Percentiles rank a stretch among this genome's conserved stretches.
Evolutionary conservation across 2,797 vertebrate species (phyloP).

Genomic region (Microcaecilia unicolor): DNA sequence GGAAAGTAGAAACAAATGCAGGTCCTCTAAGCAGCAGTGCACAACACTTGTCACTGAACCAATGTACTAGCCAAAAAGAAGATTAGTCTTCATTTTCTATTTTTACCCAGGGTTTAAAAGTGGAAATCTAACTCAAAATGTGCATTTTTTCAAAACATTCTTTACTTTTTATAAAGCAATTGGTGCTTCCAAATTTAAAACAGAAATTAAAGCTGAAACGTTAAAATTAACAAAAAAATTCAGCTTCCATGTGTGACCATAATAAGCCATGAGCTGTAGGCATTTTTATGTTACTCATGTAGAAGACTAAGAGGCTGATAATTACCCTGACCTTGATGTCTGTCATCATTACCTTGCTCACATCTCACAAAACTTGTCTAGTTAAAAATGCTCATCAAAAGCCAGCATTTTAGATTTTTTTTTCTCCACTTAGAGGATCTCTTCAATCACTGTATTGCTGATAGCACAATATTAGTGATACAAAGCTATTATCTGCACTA

Average conservation of each 20-base stretch:
- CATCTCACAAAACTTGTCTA: constrained; percentile 42
- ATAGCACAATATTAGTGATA: constrained; percentile 34
- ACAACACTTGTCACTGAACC: no score
- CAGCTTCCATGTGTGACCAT: constrained; percentile 7
- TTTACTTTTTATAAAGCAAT: no score
- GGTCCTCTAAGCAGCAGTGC: no score
- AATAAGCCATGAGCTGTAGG: constrained; percentile 14
- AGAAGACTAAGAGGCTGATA: constrained; percentile 67
- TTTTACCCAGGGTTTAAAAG: no score
- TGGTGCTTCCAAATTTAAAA: no score
- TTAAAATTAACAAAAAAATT: no score
- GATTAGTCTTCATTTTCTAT: no score
- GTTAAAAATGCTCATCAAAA: constrained; percentile 45
- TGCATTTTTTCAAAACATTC: no score
- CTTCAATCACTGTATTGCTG: constrained; percentile 34
- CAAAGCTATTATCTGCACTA: constrained; percentile 32
- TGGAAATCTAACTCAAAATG: no score
- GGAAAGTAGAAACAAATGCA: no score
- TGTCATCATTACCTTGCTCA: constrained; percentile 59
- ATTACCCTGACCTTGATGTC: constrained; percentile 64
- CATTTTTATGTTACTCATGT: constrained; percentile 17
- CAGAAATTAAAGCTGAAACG: no score
- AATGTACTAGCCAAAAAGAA: no score
- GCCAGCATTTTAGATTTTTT: constrained; percentile 56
- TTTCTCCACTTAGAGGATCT: constrained; percentile 32